These are phyloP conservation scores for Cassiopea xamachana DNA, from an alignment of 30 jellyfish, hydroid and myxozoan species.

Conservation along the genomic window DNA sequence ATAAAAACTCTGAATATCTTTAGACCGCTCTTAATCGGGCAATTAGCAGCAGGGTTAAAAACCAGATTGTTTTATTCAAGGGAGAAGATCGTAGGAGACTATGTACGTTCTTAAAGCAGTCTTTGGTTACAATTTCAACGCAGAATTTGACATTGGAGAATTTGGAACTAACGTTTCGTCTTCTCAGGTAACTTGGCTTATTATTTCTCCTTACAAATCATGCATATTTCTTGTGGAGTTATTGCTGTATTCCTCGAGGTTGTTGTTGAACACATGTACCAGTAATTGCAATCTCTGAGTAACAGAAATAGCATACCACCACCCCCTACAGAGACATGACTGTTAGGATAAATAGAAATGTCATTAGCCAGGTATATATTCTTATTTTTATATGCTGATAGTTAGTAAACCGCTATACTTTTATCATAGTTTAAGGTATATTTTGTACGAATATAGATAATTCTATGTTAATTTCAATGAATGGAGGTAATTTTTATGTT, in stretches of 20 bases:
- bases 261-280: too few relatives aligned
- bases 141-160: slow-evolving; percentile 70
- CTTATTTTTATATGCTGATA: too few relatives aligned
- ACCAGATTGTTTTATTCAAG: slow-evolving; percentile 23
- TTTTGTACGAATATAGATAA: too few relatives aligned
- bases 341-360: too few relatives aligned
- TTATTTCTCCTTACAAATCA: background rate
- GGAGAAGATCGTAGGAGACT: slow-evolving; percentile 78
- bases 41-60: background rate
- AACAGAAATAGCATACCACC: too few relatives aligned
- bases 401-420: too few relatives aligned
- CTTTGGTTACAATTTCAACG: slow-evolving; percentile 84
- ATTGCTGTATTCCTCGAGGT: background rate
- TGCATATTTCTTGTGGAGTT: background rate
- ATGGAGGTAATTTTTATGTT: too few relatives aligned
- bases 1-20: background rate
- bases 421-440: too few relatives aligned
- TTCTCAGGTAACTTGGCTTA: slow-evolving; percentile 63
- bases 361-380: too few relatives aligned
- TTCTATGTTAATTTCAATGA: too few relatives aligned
- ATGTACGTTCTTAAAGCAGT: slow-evolving; percentile 84
- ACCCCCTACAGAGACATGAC: too few relatives aligned
- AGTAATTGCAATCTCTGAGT: too few relatives aligned
- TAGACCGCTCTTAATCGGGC: background rate
- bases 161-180: slow-evolving; percentile 52